These are phyloP conservation scores for Diplodus sargus DNA, from an alignment of 2,797 vertebrate genomes.

Conservation along the genomic window DNA sequence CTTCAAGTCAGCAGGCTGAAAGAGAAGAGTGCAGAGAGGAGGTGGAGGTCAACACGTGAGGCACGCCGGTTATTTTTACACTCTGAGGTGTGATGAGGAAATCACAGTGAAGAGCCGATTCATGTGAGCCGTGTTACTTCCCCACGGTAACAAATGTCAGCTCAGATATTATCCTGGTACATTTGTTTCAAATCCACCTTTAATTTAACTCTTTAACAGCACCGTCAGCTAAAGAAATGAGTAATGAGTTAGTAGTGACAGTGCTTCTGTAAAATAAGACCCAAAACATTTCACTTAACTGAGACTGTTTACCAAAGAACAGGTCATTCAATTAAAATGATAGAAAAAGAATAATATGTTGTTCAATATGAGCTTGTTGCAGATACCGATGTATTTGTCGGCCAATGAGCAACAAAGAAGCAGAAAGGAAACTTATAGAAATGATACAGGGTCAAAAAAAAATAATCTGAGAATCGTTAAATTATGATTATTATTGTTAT, in stretches of 20 bases:
- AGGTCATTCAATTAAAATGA: background rate
- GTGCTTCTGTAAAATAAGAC: background rate
- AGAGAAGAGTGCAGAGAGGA: constrained; percentile 24
- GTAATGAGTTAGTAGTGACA: background rate
- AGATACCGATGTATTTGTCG: background rate
- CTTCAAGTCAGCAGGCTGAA: constrained; percentile 98
- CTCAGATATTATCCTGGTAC: background rate
- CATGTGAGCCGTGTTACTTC: background rate
- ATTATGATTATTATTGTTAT: no score
- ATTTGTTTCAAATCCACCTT: background rate
- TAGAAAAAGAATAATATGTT: background rate
- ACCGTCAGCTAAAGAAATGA: background rate
- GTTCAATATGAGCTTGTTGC: background rate
- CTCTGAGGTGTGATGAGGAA: background rate
- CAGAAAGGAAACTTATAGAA: background rate
- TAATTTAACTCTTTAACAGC: background rate
- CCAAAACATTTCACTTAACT: background rate
- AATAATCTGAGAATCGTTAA: no score
- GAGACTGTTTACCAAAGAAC: background rate
- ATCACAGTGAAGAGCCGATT: constrained; percentile 18
- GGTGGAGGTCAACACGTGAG: constrained; percentile 27
- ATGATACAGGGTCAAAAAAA: background rate
- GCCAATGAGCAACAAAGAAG: background rate
- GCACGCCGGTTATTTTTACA: constrained; percentile 25
- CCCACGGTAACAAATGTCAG: background rate